Evolutionary conservation across 2,113 vertebrate species (phyloP).

Genomic region (Dromiciops gliroides): DNA sequence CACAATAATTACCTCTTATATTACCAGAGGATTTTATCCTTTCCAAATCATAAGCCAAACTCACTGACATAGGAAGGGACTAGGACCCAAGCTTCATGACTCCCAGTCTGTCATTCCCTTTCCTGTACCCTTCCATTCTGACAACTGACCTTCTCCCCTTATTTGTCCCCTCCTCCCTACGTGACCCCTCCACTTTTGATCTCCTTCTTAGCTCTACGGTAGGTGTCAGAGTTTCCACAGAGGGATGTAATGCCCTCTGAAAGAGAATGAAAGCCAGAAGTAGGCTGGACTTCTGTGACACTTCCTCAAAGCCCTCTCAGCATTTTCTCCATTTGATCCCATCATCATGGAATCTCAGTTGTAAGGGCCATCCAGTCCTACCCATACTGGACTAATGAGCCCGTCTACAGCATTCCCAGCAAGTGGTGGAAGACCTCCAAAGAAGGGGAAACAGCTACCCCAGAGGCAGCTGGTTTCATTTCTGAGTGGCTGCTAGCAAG

Average conservation of each 20-base stretch:
- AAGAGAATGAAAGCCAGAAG: background rate
- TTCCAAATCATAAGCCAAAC: background rate
- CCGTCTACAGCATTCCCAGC: background rate
- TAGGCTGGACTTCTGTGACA: background rate
- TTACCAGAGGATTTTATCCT: constrained; percentile 8
- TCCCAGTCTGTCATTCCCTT: background rate
- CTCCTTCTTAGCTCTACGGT: background rate
- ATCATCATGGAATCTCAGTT: background rate
- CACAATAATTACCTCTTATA: constrained; percentile 43
- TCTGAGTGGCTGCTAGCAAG: background rate
- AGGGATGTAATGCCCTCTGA: background rate
- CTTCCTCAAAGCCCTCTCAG: background rate
- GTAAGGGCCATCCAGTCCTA: background rate
- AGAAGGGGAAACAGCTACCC: background rate
- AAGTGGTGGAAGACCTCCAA: background rate
- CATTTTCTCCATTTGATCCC: background rate
- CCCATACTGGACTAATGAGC: background rate
- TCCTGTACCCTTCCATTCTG: background rate
- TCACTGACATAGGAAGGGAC: background rate
- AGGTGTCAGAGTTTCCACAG: background rate
- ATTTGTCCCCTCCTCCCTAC: background rate
- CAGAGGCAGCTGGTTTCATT: background rate
- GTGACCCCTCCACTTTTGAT: background rate
- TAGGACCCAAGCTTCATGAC: background rate
- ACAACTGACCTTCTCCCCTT: background rate